phyloP scores from a whole-genome alignment of 2,113 vertebrate species.

The Pantherophis guttatus region DNA sequence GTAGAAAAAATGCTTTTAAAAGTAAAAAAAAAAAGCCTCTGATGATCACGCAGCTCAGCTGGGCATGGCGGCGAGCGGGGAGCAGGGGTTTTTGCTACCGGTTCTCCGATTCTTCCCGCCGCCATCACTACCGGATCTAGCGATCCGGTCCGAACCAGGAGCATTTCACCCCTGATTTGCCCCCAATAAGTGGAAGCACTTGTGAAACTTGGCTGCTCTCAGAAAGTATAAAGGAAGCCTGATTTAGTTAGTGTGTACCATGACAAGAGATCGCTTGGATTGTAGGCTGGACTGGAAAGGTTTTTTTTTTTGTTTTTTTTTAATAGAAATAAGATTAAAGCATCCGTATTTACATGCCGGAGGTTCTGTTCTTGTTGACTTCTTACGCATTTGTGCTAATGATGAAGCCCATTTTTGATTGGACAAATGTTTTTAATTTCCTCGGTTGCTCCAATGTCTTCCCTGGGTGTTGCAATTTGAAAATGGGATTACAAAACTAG shows the following conservation, averaged over 20 bases:
- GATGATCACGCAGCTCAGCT: too few species aligned
- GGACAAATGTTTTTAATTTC: conserved; percentile 53
- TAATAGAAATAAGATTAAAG: neutral
- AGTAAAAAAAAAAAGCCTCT: too few species aligned
- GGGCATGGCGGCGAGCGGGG: too few species aligned
- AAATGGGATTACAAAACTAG: conserved; percentile 44
- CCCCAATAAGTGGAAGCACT: neutral
- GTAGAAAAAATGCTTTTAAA: too few species aligned
- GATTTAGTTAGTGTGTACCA: neutral
- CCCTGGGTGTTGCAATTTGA: conserved; percentile 41
- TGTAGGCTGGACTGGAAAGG: neutral
- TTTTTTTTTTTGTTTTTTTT: neutral
- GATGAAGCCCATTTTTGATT: conserved; percentile 25
- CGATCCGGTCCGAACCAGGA: too few species aligned
- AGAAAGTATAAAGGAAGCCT: neutral
- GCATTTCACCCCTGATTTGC: neutral
- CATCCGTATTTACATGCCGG: neutral
- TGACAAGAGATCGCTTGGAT: neutral
- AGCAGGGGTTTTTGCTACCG: too few species aligned
- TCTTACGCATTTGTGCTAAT: neutral
- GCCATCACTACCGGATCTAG: too few species aligned
- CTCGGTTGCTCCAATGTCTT: conserved; percentile 27
- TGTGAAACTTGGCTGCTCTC: neutral
- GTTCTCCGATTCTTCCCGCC: too few species aligned
- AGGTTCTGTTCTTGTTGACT: neutral